Evolutionary conservation across 37 sponge, comb jelly and placozoan genomes (phyloP).

Genomic region (Halisarca cf. caerulea): DNA sequence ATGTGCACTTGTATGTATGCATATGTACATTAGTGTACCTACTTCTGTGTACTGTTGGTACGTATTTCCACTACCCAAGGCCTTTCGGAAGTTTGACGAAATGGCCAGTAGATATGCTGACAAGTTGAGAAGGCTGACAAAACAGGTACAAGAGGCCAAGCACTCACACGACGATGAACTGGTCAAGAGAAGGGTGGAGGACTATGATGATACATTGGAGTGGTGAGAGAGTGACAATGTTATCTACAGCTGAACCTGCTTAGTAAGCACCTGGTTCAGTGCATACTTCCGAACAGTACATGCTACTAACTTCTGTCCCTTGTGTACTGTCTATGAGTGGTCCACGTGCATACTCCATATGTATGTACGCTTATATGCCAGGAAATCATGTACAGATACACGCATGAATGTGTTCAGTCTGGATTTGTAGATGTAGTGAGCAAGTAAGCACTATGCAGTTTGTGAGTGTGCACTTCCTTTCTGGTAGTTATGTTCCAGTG

Average conservation of each 20-base stretch:
- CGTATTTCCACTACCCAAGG: slow-evolving; percentile 63
- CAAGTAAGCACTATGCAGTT: too few species aligned
- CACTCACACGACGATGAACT: slow-evolving; percentile 88
- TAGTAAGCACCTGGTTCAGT: too few species aligned
- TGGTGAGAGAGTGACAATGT: slow-evolving; percentile 62
- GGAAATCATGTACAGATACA: neutral
- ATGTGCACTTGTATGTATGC: neutral
- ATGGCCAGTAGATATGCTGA: slow-evolving; percentile 85
- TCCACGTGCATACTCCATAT: too few species aligned
- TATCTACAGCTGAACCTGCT: too few species aligned
- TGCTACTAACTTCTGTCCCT: too few species aligned
- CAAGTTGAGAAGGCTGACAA: slow-evolving; percentile 87
- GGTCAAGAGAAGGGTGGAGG: slow-evolving; percentile 91
- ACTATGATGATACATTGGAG: slow-evolving; percentile 95
- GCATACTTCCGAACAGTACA: too few species aligned
- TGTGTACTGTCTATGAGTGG: too few species aligned
- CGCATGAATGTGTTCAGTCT: too few species aligned
- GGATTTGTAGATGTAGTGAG: too few species aligned
- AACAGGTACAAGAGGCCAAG: slow-evolving; percentile 90
- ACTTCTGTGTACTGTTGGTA: neutral
- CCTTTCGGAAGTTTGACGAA: slow-evolving; percentile 90
- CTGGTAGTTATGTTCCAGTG: slow-evolving; percentile 91
- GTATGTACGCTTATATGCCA: too few species aligned
- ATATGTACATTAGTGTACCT: neutral
- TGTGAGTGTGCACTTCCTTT: too few species aligned